Percentiles rank a stretch among this genome's conserved stretches.
Conservation (phyloP, 1,140 invertebrate genomes). For the Eriosoma lanigerum region DNA sequence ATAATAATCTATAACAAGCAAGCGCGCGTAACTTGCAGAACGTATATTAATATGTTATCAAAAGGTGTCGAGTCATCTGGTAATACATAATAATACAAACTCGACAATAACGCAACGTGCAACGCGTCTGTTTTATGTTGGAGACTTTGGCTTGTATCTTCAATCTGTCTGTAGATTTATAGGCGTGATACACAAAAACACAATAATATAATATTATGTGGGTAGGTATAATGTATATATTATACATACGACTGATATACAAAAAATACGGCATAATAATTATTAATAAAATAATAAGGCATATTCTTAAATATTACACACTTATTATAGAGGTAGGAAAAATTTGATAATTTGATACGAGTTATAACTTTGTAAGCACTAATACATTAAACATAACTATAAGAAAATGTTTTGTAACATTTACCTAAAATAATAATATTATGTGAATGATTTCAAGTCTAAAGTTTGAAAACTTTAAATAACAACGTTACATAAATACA, state of each 20-base stretch:
- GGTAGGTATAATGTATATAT: not conserved
- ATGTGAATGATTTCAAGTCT: too few relatives aligned
- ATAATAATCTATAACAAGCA: not conserved
- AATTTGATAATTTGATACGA: too few relatives aligned
- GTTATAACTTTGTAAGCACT: too few relatives aligned
- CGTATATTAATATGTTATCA: not conserved
- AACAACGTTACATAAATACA: too few relatives aligned
- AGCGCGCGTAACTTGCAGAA: constrained; percentile 10
- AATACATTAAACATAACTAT: too few relatives aligned
- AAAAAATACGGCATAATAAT: too few relatives aligned
- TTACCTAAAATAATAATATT: too few relatives aligned
- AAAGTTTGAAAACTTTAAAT: too few relatives aligned
- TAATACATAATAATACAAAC: constrained; percentile 10
- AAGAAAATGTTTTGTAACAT: too few relatives aligned
- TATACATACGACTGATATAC: too few relatives aligned
- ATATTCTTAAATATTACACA: not conserved
- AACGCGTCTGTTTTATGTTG: constrained; percentile 36
- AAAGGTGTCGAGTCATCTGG: constrained; percentile 39
- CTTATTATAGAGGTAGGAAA: too few relatives aligned
- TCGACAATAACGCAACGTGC: not conserved
- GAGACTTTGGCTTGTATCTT: constrained; percentile 6
- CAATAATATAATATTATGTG: not conserved
- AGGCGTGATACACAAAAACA: not conserved
- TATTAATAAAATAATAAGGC: too few relatives aligned
- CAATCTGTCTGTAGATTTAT: not conserved